Conservation (phyloP, 1,140 invertebrate genomes). For the Arctopsyche grandis region DNA sequence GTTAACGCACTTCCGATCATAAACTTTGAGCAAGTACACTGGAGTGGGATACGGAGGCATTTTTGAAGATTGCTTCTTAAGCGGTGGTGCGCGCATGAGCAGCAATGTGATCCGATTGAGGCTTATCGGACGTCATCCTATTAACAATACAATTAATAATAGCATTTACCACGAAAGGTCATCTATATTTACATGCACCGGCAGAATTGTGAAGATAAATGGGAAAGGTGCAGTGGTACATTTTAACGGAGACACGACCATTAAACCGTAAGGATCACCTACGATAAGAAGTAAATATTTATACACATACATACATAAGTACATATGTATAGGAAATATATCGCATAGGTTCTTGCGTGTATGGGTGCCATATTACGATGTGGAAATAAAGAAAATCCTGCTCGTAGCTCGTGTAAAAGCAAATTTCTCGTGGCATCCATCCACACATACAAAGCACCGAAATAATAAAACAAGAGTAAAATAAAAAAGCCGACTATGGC, state of each 20-base stretch:
- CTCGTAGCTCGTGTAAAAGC: constrained; percentile 19
- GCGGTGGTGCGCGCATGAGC: constrained; percentile 13
- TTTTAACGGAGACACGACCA: neutral
- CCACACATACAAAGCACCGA: constrained; percentile 47
- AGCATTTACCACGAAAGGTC: neutral
- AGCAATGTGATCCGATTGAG: neutral
- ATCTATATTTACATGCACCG: neutral
- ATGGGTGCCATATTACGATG: neutral
- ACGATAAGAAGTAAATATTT: neutral
- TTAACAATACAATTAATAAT: constrained; percentile 9
- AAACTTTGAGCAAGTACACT: constrained; percentile 30
- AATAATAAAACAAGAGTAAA: constrained; percentile 55
- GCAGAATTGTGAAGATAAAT: neutral
- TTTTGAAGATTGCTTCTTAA: constrained; percentile 11
- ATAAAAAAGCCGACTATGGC: constrained; percentile 49
- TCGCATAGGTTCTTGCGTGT: neutral
- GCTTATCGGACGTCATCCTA: neutral
- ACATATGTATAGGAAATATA: neutral
- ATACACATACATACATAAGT: neutral
- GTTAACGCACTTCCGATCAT: constrained; percentile 19
- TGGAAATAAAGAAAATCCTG: constrained; percentile 23
- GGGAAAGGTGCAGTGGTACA: neutral
- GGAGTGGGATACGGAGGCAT: constrained; percentile 27
- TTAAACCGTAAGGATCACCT: neutral
- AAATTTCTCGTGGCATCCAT: constrained; percentile 48